These are phyloP conservation scores for Drosophila lutescens DNA, from an alignment of 2,888 invertebrate species.

Conservation along the genomic window DNA sequence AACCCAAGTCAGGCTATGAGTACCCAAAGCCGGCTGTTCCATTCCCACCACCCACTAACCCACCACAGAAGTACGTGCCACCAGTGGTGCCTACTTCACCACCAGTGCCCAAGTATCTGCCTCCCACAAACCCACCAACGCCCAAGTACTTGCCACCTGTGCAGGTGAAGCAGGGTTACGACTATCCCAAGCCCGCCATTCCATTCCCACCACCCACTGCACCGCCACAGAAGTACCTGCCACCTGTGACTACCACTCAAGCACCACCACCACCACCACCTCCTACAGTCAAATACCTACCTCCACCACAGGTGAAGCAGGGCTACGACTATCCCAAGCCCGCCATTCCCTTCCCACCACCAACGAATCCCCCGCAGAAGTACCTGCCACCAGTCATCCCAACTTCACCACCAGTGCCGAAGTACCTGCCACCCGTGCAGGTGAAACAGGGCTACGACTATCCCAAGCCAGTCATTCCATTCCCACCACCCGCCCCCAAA, in stretches of 20 bases:
- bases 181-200: conserved; percentile 59
- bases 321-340: conserved; percentile 62
- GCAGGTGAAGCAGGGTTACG: conserved; percentile 47
- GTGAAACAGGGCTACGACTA: conserved; percentile 54
- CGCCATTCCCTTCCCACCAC: conserved; percentile 53
- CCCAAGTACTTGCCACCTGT: conserved; percentile 64
- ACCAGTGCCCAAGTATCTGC: conserved; percentile 47
- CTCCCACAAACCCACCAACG: conserved; percentile 54
- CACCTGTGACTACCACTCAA: conserved; percentile 41
- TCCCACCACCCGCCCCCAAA: conserved; percentile 58
- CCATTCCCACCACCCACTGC: conserved; percentile 61
- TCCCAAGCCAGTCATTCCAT: conserved; percentile 63
- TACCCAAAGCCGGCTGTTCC: conserved; percentile 54
- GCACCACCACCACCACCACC: conserved; percentile 42
- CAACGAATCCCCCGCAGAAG: conserved; percentile 46
- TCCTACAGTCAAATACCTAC: conserved; percentile 50
- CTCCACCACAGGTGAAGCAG: conserved; percentile 34
- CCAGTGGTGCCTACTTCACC: conserved; percentile 39
- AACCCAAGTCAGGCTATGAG: conserved; percentile 39
- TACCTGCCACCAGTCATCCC: conserved; percentile 58
- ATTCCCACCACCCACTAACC: conserved; percentile 46
- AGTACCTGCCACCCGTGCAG: conserved; percentile 59
- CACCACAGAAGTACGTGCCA: conserved; percentile 54
- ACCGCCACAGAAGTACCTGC: conserved; percentile 55
- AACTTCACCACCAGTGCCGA: no score